These are phyloP conservation scores for Lithophane semibrunnea DNA, from an alignment of 2,888 invertebrate genomes.

Conservation along the genomic window DNA sequence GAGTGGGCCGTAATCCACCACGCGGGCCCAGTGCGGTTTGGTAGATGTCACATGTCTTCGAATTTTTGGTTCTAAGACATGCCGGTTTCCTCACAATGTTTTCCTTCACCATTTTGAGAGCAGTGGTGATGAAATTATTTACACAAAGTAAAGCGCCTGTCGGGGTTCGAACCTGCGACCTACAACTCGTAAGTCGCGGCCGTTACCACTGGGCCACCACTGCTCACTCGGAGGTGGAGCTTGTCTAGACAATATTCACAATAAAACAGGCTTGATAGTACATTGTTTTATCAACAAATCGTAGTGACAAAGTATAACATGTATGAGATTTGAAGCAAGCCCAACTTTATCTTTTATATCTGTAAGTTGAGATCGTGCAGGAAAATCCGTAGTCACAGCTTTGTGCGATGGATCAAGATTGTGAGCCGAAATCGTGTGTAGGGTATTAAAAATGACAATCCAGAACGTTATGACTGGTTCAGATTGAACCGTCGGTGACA, in stretches of 20 bases:
- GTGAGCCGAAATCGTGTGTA: conserved; percentile 78
- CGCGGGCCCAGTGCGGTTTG: too few species aligned
- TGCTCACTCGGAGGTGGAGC: too few species aligned
- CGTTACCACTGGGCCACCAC: too few species aligned
- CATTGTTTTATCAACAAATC: conserved; percentile 36
- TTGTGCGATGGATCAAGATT: conserved; percentile 77
- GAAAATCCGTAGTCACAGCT: conserved; percentile 75
- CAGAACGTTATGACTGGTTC: conserved; percentile 36
- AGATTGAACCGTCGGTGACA: conserved; percentile 39
- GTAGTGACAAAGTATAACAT: conserved; percentile 55
- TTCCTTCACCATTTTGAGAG: too few species aligned
- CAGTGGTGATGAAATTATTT: too few species aligned
- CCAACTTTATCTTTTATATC: conserved; percentile 77
- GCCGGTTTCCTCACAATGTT: too few species aligned
- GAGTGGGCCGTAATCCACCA: too few species aligned
- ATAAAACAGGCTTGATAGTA: conserved; percentile 56
- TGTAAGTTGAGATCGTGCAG: conserved; percentile 78
- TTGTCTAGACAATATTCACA: conserved; percentile 65
- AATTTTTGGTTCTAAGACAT: too few species aligned
- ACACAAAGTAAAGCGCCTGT: too few species aligned
- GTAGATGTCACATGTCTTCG: too few species aligned
- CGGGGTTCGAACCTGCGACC: too few species aligned
- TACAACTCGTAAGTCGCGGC: too few species aligned
- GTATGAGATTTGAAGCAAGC: conserved; percentile 49
- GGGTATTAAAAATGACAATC: conserved; percentile 76